These are phyloP conservation scores for Tenthredo amoena DNA, from an alignment of 2,888 invertebrate species.

Conservation along the genomic window DNA sequence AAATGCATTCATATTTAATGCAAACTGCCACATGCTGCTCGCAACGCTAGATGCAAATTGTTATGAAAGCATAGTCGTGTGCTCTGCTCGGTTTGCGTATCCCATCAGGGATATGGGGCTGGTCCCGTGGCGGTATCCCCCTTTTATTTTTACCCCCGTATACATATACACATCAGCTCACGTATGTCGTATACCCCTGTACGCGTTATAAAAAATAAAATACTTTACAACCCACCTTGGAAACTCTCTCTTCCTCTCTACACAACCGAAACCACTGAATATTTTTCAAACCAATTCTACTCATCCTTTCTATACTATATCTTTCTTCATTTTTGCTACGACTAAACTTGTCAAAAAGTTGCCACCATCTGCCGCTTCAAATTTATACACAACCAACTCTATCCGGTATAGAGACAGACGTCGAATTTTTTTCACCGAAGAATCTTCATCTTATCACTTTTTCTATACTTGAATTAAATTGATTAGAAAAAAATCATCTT, in stretches of 20 bases:
- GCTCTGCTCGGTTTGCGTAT: conserved; percentile 56
- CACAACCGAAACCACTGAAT: conserved; percentile 22
- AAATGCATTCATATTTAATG: conserved; percentile 75
- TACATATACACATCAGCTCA: not conserved
- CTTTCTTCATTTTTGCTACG: not conserved
- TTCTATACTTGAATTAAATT: not conserved
- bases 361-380: not conserved
- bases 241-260: not conserved
- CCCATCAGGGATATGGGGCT: conserved; percentile 46
- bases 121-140: conserved; percentile 34
- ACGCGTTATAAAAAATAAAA: conserved; percentile 73
- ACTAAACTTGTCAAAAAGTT: conserved; percentile 38
- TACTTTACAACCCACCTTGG: conserved; percentile 13
- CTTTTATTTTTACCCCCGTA: conserved; percentile 7
- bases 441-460: not conserved
- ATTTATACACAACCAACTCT: not conserved
- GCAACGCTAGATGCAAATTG: conserved; percentile 73
- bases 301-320: not conserved
- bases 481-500: not conserved
- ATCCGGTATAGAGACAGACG: not conserved
- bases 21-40: conserved; percentile 58
- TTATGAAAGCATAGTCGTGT: conserved; percentile 74
- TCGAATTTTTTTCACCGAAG: not conserved
- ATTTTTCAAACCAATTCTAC: conserved; percentile 25
- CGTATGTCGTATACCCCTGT: not conserved